Percentiles rank a stretch among this genome's conserved stretches.
Conservation (phyloP, 2,888 invertebrate species). For the Tetranychus piercei region DNA sequence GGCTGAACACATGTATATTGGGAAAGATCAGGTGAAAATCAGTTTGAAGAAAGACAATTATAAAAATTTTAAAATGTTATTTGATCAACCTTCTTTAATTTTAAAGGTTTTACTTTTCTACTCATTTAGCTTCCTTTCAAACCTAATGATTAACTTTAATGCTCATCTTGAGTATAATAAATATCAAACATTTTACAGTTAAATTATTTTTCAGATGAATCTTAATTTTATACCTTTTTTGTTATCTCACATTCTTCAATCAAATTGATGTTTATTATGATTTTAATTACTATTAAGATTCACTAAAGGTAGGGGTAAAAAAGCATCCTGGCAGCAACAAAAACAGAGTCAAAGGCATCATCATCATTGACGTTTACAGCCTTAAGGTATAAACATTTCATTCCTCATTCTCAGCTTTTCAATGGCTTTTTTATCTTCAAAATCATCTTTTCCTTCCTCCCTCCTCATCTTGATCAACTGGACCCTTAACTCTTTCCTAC, state of each 20-base stretch:
- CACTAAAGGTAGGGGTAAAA: background rate
- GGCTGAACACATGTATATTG: too few species aligned
- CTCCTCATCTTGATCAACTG: background rate
- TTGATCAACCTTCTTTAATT: too few species aligned
- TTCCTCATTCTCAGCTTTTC: background rate
- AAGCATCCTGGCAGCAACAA: background rate
- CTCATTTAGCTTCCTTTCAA: too few species aligned
- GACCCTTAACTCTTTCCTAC: background rate
- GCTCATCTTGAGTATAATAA: too few species aligned
- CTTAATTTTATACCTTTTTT: background rate
- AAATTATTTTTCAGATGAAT: too few species aligned
- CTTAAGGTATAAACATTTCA: background rate
- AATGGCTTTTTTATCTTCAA: background rate
- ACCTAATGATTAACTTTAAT: too few species aligned
- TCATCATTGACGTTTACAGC: background rate
- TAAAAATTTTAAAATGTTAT: too few species aligned
- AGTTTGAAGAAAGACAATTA: too few species aligned
- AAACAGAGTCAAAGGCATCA: background rate
- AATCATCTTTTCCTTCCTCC: constrained; percentile 1
- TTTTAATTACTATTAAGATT: background rate
- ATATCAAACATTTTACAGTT: too few species aligned
- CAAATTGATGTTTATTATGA: background rate
- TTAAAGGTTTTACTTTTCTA: too few species aligned
- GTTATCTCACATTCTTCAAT: background rate
- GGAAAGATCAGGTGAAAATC: too few species aligned